Evolutionary conservation across 2,888 invertebrate species (phyloP), one percentile per base, ranked within the genome.

Genomic region (Thymelicus lineola): DNA sequence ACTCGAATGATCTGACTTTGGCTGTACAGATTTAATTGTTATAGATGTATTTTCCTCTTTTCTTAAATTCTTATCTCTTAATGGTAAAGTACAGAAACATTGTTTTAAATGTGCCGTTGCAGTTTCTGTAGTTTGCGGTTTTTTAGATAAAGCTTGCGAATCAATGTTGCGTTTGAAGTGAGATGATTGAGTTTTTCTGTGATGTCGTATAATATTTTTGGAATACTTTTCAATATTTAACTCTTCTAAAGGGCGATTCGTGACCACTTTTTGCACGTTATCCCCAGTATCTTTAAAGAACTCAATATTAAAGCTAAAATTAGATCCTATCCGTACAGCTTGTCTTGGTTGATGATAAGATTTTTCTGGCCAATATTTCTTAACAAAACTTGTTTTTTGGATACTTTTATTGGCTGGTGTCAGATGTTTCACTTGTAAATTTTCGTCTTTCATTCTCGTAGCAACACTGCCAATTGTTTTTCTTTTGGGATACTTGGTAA

Each of bases 271-370:
- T 14, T 42, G 6, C 6, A 12, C 10, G 15, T 66, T 17, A 50
- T 69, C 17, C 45, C 28, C 12, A 55, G 48, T 55, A 38, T 69
- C 50, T 75, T 76, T 79, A 71, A 63, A 76, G 66, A 77, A 76
- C 50, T 79, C 77, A 69, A 79, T 70, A 60, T 76, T 65, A 59
- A 79, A 76, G 60, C 75, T 76, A 70, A 76, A 77, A 62, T 69
- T 72, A 1, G 79, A 79, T 28, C 76, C 74, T 7, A 78, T 74
- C 20, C 75, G 71, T 50, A 77, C 73, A 36, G 62, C 73, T 74
- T 75, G 75, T 60, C 69, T 73, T 7, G 68, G 14, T 42, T 53
- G 38, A 64, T 50, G 15, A 2, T 42, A 50, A 48, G 57, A 65
- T n/a, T 57, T 17, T 7, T 45, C 17, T 35, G 64, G 66, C 59